Evolutionary conservation across 1,140 invertebrate genomes (phyloP).

Genomic region (Araneus ventricosus): DNA sequence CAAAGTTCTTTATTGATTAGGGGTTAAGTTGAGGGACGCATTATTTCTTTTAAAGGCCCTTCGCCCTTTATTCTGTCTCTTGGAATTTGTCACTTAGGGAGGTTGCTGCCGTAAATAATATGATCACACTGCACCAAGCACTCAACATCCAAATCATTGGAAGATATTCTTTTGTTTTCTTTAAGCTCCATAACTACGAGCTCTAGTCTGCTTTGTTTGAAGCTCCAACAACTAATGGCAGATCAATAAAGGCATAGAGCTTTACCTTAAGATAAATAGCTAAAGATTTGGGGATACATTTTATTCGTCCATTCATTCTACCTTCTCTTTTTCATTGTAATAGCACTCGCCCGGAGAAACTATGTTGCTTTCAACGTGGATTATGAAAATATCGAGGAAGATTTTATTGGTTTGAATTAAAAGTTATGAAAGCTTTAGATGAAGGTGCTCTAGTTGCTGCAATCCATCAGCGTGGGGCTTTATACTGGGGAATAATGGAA

Average conservation of each 20-base stretch:
- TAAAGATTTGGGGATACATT: not conserved
- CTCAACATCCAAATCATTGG: slow-evolving; percentile 45
- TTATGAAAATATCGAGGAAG: slow-evolving; percentile 32
- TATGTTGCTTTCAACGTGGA: not conserved
- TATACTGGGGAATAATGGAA: not conserved
- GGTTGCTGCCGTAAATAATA: slow-evolving; percentile 45
- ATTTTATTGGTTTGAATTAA: slow-evolving; percentile 62
- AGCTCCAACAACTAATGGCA: slow-evolving; percentile 2
- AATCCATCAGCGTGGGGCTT: not conserved
- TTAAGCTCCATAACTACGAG: not conserved
- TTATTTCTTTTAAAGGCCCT: slow-evolving; percentile 56
- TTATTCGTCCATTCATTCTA: slow-evolving; percentile 13
- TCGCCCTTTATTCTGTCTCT: not conserved
- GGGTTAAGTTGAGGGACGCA: not conserved
- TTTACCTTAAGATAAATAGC: slow-evolving; percentile 14
- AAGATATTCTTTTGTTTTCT: slow-evolving; percentile 45
- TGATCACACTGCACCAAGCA: not conserved
- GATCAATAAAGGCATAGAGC: not conserved
- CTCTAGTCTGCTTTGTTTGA: not conserved
- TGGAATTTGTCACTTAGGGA: slow-evolving; percentile 61
- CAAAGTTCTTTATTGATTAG: slow-evolving; percentile 63
- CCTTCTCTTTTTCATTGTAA: not conserved
- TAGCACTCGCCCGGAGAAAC: not conserved
- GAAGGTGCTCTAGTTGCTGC: not conserved
- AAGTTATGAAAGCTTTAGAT: slow-evolving; percentile 1